Conservation (phyloP, 2,113 vertebrate species). For the Chionis minor region DNA sequence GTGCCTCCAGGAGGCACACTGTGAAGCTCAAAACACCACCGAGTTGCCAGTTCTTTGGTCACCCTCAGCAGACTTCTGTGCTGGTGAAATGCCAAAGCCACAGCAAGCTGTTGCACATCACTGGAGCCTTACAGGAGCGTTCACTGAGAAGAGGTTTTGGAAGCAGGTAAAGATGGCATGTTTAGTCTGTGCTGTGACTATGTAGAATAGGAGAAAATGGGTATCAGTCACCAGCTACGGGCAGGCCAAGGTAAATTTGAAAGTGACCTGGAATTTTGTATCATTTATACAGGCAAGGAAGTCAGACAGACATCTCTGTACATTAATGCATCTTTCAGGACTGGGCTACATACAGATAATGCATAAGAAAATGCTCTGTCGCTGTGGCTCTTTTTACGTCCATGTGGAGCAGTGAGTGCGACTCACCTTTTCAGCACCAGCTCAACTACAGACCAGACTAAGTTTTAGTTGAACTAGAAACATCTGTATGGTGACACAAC, state of each 20-base stretch:
- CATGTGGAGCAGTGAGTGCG: background rate
- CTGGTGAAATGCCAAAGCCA: background rate
- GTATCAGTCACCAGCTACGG: background rate
- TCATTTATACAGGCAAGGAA: background rate
- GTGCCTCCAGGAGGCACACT: background rate
- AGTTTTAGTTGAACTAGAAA: background rate
- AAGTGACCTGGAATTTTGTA: background rate
- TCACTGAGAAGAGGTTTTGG: background rate
- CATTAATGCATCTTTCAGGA: background rate
- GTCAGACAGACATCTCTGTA: background rate
- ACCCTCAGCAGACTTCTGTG: background rate
- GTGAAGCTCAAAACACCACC: background rate
- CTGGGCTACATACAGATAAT: background rate
- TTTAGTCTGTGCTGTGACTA: background rate
- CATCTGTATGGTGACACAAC: background rate
- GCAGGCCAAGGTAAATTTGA: background rate
- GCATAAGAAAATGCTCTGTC: background rate
- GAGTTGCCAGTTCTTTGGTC: background rate
- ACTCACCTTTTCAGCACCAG: background rate
- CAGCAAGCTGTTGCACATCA: background rate
- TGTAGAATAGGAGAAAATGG: background rate
- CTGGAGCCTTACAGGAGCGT: background rate
- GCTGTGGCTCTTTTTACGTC: background rate
- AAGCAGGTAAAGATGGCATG: background rate
- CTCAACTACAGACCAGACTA: background rate